Conservation (phyloP, 1,140 invertebrate genomes). For the Mactra quadrangularis region DNA sequence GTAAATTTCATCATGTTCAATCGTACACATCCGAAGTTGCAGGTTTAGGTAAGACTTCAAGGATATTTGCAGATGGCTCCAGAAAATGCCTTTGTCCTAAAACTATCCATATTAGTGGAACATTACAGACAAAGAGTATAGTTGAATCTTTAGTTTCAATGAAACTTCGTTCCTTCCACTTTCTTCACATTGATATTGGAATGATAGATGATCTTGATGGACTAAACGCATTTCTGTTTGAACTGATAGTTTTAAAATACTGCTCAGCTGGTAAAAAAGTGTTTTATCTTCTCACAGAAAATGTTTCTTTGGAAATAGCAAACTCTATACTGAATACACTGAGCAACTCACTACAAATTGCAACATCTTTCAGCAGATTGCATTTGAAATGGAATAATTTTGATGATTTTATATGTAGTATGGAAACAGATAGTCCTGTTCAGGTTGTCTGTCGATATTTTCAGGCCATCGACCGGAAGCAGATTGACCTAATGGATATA, state of each 20-base stretch:
- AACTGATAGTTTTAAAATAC: conserved; percentile 59
- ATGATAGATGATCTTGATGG: conserved; percentile 39
- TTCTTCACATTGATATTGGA: conserved; percentile 66
- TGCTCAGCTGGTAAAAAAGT: conserved; percentile 44
- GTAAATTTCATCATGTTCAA: conserved; percentile 31
- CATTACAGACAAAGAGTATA: not conserved
- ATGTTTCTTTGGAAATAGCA: conserved; percentile 66
- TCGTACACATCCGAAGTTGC: conserved; percentile 62
- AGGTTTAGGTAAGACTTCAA: conserved; percentile 65
- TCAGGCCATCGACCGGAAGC: conserved; percentile 21
- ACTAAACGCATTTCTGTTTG: conserved; percentile 65
- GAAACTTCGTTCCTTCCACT: conserved; percentile 13
- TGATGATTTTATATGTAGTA: conserved; percentile 43
- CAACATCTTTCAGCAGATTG: conserved; percentile 57
- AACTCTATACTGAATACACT: conserved; percentile 63
- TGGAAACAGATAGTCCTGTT: conserved; percentile 66
- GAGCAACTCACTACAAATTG: conserved; percentile 52
- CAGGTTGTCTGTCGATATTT: conserved; percentile 71
- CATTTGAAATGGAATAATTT: conserved; percentile 66
- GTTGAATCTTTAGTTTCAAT: conserved; percentile 25
- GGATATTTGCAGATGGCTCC: conserved; percentile 18
- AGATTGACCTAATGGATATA: conserved; percentile 61
- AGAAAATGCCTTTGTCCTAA: not conserved
- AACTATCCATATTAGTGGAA: conserved; percentile 65
- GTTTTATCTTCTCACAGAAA: conserved; percentile 35